These are phyloP conservation scores for Hypselothyrea guttata DNA, from an alignment of 2,888 invertebrate genomes.

Conservation along the genomic window DNA sequence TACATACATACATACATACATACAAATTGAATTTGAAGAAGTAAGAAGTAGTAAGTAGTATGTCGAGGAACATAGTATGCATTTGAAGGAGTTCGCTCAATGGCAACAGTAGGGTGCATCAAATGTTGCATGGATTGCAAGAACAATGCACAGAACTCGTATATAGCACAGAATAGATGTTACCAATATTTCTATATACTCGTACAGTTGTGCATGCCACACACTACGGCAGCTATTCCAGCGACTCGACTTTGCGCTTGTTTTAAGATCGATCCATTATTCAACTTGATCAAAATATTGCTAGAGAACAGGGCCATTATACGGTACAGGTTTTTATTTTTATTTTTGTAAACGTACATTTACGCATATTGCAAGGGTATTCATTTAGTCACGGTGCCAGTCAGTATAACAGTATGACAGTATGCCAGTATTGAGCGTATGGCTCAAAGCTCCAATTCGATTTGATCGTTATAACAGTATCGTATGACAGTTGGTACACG, in stretches of 20 bases:
- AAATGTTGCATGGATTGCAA: background rate
- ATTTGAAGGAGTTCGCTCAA: slow-evolving; percentile 69
- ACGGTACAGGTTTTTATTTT: slow-evolving; percentile 25
- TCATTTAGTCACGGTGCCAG: slow-evolving; percentile 12
- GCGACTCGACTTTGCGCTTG: slow-evolving; percentile 71
- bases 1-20: slow-evolving; percentile 5
- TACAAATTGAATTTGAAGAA: slow-evolving; percentile 10
- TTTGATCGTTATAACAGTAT: slow-evolving; percentile 34
- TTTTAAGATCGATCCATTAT: slow-evolving; percentile 69
- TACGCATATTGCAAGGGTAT: slow-evolving; percentile 64
- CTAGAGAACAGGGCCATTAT: slow-evolving; percentile 74
- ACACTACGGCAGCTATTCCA: slow-evolving; percentile 70
- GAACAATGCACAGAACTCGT: slow-evolving; percentile 29
- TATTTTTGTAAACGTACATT: slow-evolving; percentile 23
- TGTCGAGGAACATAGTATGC: slow-evolving; percentile 56
- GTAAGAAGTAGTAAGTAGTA: slow-evolving; percentile 58
- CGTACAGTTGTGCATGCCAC: slow-evolving; percentile 36
- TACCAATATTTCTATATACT: slow-evolving; percentile 4
- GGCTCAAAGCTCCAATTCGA: no score
- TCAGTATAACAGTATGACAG: background rate
- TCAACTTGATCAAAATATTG: slow-evolving; percentile 76
- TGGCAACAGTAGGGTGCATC: slow-evolving; percentile 63
- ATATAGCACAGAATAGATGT: slow-evolving; percentile 1
- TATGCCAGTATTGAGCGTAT: slow-evolving; percentile 2
- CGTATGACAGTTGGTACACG: slow-evolving; percentile 2